These are phyloP conservation scores for Gobius niger DNA, from an alignment of 2,113 vertebrate species.

Conservation along the genomic window DNA sequence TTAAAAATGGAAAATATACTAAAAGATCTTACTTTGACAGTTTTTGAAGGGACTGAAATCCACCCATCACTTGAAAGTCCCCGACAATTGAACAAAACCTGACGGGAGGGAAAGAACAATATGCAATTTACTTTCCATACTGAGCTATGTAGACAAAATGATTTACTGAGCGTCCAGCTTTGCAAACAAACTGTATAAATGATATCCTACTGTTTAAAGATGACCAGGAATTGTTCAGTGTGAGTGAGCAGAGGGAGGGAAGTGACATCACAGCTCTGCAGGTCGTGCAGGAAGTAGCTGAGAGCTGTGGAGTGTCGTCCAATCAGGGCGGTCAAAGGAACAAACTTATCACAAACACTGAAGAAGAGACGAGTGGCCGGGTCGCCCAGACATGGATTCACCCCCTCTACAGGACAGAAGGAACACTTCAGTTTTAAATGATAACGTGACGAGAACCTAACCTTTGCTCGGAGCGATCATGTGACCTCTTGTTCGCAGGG, in stretches of 20 bases:
- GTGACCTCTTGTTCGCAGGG: slow-evolving; percentile 86
- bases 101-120: slow-evolving; percentile 24
- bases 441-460: no score
- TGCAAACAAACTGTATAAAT: neutral
- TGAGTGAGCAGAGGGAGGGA: slow-evolving; percentile 86
- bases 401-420: slow-evolving; percentile 76
- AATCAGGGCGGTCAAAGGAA: slow-evolving; percentile 85
- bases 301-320: slow-evolving; percentile 89
- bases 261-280: slow-evolving; percentile 75
- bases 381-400: slow-evolving; percentile 67
- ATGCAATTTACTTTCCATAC: neutral
- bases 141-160: neutral
- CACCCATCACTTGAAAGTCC: slow-evolving; percentile 93
- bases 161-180: neutral
- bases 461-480: neutral
- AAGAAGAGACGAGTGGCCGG: slow-evolving; percentile 82
- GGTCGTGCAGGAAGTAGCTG: slow-evolving; percentile 84
- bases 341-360: slow-evolving; percentile 85
- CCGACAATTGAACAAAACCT: slow-evolving; percentile 88
- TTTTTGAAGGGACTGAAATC: slow-evolving; percentile 89
- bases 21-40: slow-evolving; percentile 83
- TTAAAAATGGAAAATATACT: neutral
- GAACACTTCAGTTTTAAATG: neutral
- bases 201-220: slow-evolving; percentile 86
- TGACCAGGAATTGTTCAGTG: slow-evolving; percentile 85